phyloP scores from a whole-genome alignment of 2,888 invertebrate species.

The Bellardia bayeri region DNA sequence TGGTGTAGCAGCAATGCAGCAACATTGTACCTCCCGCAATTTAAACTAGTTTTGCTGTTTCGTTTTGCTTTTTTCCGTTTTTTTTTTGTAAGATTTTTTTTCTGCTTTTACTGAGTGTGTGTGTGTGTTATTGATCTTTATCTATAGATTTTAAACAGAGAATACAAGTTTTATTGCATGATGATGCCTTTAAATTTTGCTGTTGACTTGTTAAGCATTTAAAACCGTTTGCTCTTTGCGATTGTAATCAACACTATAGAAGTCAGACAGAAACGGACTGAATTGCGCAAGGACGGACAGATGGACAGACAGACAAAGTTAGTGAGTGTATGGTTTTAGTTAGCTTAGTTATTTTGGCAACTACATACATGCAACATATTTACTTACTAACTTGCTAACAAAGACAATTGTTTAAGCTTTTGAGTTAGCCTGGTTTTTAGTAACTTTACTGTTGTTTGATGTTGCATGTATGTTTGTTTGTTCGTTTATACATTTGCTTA shows the following conservation, averaged over 20 bases:
- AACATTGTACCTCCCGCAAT: conserved; percentile 70
- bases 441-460: conserved; percentile 14
- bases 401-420: conserved; percentile 62
- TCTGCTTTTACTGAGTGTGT: not conserved
- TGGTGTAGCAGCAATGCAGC: not conserved
- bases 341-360: conserved; percentile 20
- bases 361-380: not conserved
- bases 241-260: conserved; percentile 67
- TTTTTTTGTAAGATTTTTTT: not conserved
- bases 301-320: conserved; percentile 12
- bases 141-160: conserved; percentile 66
- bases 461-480: conserved; percentile 34
- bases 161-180: conserved; percentile 70
- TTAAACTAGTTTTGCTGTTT: conserved; percentile 68
- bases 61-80: not conserved
- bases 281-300: not conserved
- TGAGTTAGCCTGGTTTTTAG: conserved; percentile 42
- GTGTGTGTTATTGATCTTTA: conserved; percentile 67
- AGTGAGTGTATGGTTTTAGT: conserved; percentile 19
- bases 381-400: conserved; percentile 6
- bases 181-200: conserved; percentile 67
- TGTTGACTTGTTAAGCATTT: conserved; percentile 70
- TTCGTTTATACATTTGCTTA: not conserved
- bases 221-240: conserved; percentile 69
- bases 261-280: not conserved